Evolutionary conservation across 2,888 invertebrate species (phyloP), one percentile per base, ranked within the genome.

Genomic region (Fragum fragum): DNA sequence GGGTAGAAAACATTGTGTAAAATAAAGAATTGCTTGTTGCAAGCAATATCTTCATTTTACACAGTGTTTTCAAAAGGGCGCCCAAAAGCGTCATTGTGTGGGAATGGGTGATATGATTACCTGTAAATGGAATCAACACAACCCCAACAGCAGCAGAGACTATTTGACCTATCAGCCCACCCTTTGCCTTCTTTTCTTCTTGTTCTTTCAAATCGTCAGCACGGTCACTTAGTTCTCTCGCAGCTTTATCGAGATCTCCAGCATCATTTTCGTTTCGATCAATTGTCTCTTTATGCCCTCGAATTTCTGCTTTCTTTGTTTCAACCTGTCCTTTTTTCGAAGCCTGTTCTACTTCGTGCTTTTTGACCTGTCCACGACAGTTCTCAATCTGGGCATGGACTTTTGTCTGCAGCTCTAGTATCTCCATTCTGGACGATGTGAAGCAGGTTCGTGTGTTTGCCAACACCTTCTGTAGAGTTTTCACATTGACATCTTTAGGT

Each of bases 321-420:
- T 39, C 66, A 14, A 66, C 36, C 21, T 14, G 9, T 14, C 1
- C 23, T 23, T 21, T 66, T 23, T 66, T 66, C 7, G 39, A 14
- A n/a, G n/a, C 6, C n/a, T 39, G n/a, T 23, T 66, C 66, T 23
- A 1, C 32, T 18, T 66, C 21, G 42, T 66, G 66, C 16, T 21
- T 36, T 21, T 66, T 66, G 14, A 66, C 66, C 42, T 66, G 66
- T 23, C 66, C 66, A 23, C 66, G n/a, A 66, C 66, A 66, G 39
- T 21, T 42, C 26, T 66, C 66, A 23, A 66, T 66, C 23, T 42
- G 66, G n/a, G 5, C 7, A 26, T 66, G 66, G 9, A 66, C 66
- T 21, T 66, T 66, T 0, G 42, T 26, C 42, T 66, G 66, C 9
- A 66, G 26, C 42, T 39, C 26, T 21, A 39, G 9, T 14, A 66